Conservation (phyloP, 2,888 invertebrate genomes). For the Pyrgus malvae region DNA sequence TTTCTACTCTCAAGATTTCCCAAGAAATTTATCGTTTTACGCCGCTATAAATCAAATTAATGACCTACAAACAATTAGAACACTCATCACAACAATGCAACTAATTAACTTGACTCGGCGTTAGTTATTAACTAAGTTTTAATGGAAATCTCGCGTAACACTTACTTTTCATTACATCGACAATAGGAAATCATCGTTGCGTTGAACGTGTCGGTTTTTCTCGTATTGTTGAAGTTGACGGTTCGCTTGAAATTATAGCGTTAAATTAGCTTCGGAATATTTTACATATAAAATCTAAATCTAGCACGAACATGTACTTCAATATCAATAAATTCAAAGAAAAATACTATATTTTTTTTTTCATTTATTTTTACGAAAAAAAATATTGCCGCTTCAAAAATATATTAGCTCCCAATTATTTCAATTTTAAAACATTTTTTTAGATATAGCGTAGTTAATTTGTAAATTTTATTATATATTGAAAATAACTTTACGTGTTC, state of each 20-base stretch:
- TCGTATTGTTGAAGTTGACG: neutral
- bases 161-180: slow-evolving; percentile 21
- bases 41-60: slow-evolving; percentile 24
- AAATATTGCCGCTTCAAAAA: too few relatives aligned
- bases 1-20: slow-evolving; percentile 22
- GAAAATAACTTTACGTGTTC: too few relatives aligned
- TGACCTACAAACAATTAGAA: slow-evolving; percentile 28
- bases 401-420: too few relatives aligned
- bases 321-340: too few relatives aligned
- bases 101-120: slow-evolving; percentile 14
- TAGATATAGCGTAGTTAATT: too few relatives aligned
- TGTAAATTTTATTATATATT: too few relatives aligned
- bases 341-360: too few relatives aligned
- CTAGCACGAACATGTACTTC: too few relatives aligned
- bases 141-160: slow-evolving; percentile 24
- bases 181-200: slow-evolving; percentile 17
- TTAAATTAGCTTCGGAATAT: neutral
- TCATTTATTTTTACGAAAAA: too few relatives aligned
- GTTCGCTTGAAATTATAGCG: neutral
- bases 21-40: slow-evolving; percentile 16
- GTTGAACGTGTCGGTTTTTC: slow-evolving; percentile 16
- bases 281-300: neutral
- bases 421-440: too few relatives aligned
- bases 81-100: slow-evolving; percentile 25
- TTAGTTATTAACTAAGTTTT: slow-evolving; percentile 1